A percentile compares a stretch with the other conserved stretches of the same genome.
These are phyloP conservation scores for Parasteatoda lunata DNA, from an alignment of 2,888 invertebrate species.

Conservation along the genomic window DNA sequence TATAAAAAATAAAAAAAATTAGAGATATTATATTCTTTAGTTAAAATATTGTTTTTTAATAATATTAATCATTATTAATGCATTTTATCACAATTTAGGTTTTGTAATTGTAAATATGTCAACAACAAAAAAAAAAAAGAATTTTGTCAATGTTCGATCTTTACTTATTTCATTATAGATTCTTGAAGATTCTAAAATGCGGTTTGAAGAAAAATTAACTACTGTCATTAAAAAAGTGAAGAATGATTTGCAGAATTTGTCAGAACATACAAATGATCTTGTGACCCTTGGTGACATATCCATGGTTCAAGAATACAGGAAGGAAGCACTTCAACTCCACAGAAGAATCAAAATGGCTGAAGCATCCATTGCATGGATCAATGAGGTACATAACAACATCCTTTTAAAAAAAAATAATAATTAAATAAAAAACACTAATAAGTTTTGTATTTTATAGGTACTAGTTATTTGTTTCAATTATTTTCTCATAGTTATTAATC, in stretches of 20 bases:
- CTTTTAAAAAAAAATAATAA: background rate
- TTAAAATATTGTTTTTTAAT: too few species aligned
- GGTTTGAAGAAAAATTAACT: constrained; percentile 87
- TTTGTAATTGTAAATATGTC: too few species aligned
- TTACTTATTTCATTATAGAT: constrained; percentile 73
- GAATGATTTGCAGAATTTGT: constrained; percentile 82
- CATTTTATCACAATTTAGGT: too few species aligned
- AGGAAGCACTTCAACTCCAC: constrained; percentile 84
- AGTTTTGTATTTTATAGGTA: too few species aligned
- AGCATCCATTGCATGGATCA: constrained; percentile 87
- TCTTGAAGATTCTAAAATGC: constrained; percentile 87
- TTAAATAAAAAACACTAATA: background rate
- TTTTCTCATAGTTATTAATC: too few species aligned
- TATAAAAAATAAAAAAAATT: too few species aligned
- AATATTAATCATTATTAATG: too few species aligned
- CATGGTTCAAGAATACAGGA: constrained; percentile 84
- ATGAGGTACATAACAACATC: constrained; percentile 77
- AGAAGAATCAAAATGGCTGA: constrained; percentile 85
- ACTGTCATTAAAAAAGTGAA: constrained; percentile 82
- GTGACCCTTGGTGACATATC: constrained; percentile 88
- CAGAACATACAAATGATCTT: constrained; percentile 84
- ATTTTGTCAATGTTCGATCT: too few species aligned
- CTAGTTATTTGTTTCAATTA: too few species aligned
- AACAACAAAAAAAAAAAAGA: too few species aligned
- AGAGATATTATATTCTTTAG: too few species aligned